Evolutionary conservation across 2,113 vertebrate species (phyloP).

Genomic region (Epinephelus cyanopodus): DNA sequence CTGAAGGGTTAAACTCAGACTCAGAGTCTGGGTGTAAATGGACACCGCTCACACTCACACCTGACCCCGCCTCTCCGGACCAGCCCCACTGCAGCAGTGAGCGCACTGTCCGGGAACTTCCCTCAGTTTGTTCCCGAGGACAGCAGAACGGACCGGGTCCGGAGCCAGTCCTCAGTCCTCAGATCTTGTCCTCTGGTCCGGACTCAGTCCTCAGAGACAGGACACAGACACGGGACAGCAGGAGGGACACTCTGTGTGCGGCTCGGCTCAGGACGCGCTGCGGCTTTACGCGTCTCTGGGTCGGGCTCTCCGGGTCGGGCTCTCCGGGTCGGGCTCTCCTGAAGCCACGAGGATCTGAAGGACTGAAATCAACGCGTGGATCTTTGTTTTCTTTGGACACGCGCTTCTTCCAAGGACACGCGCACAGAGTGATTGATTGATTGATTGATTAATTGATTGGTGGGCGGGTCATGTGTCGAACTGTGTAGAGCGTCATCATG

Average conservation of each 20-base stretch:
- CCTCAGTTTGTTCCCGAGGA: conserved; percentile 36
- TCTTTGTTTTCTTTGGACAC: not conserved
- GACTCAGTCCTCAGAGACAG: too few relatives aligned
- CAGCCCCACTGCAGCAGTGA: conserved; percentile 46
- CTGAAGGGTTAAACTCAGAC: not conserved
- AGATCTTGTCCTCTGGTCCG: too few relatives aligned
- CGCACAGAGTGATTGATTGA: not conserved
- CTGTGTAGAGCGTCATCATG: conserved; percentile 39
- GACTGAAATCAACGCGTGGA: too few relatives aligned
- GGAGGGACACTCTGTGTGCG: not conserved
- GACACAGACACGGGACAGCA: too few relatives aligned
- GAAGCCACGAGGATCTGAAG: too few relatives aligned
- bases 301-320: not conserved
- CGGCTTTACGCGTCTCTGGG: not conserved
- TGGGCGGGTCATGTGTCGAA: conserved; percentile 14
- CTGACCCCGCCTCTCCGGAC: conserved; percentile 64
- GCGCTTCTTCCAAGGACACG: not conserved
- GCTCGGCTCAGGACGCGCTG: not conserved
- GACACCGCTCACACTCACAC: not conserved
- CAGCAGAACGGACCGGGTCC: conserved; percentile 25
- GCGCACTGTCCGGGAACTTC: conserved; percentile 48
- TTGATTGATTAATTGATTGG: conserved; percentile 12
- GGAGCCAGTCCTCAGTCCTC: not conserved
- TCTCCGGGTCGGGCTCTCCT: not conserved
- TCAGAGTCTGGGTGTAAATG: not conserved